Evolutionary conservation across 2,113 vertebrate genomes (phyloP).

Genomic region (Cathartes aura): DNA sequence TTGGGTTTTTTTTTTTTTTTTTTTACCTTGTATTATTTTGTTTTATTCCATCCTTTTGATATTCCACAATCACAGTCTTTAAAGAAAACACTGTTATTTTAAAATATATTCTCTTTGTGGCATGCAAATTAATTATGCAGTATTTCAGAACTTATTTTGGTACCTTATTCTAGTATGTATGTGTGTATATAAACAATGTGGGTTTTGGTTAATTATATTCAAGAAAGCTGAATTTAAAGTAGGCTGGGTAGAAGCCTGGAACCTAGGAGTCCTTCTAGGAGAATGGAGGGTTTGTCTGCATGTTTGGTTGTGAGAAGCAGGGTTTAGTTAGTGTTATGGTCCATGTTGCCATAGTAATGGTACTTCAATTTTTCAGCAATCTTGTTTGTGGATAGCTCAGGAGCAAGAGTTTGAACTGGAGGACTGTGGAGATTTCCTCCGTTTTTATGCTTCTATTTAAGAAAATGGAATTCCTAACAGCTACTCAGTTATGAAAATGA

Average conservation of each 20-base stretch:
- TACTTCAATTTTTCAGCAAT: background rate
- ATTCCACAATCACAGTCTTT: background rate
- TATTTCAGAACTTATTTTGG: background rate
- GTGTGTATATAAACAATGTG: background rate
- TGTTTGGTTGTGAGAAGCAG: background rate
- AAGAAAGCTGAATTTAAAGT: background rate
- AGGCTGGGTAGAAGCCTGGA: background rate
- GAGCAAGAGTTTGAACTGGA: background rate
- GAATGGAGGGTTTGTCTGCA: background rate
- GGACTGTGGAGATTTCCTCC: background rate
- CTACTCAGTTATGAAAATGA: background rate
- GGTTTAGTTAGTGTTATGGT: background rate
- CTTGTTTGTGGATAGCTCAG: background rate
- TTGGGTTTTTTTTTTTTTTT: background rate
- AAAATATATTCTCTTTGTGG: background rate
- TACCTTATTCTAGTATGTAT: background rate
- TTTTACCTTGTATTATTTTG: background rate
- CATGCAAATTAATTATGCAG: background rate
- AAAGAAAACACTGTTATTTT: background rate
- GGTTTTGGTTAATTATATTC: background rate
- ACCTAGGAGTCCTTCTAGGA: background rate
- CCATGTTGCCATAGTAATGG: background rate
- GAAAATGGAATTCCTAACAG: background rate
- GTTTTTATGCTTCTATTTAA: background rate
- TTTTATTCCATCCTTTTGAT: background rate